Percentiles rank a stretch among this genome's conserved stretches.
Evolutionary conservation across 2,113 vertebrate species (phyloP).

Genomic region (Gallinago media): DNA sequence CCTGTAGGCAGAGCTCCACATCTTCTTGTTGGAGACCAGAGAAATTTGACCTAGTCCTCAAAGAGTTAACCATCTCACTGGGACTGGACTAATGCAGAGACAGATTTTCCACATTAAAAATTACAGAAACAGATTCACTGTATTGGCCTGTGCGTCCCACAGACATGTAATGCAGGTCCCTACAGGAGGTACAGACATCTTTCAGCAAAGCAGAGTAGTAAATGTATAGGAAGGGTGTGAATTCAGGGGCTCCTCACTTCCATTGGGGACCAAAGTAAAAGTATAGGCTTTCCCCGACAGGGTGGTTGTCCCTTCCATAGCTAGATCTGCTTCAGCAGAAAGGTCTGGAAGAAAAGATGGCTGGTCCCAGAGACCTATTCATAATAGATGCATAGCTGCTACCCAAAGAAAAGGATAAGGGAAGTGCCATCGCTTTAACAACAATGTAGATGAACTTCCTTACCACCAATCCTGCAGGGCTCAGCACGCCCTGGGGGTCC

Average conservation of each 20-base stretch:
- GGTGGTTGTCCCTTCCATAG: background rate
- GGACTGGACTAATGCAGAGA: background rate
- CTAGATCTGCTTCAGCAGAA: background rate
- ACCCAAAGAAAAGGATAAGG: background rate
- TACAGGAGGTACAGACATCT: background rate
- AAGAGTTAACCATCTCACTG: background rate
- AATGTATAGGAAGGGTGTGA: background rate
- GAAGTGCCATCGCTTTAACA: background rate
- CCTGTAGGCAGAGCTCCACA: background rate
- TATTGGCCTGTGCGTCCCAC: background rate
- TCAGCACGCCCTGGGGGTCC: background rate
- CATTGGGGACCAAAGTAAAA: background rate
- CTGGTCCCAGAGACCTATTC: background rate
- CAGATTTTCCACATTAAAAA: background rate
- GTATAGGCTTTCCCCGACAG: background rate
- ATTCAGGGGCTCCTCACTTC: background rate
- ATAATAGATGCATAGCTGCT: background rate
- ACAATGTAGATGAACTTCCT: background rate
- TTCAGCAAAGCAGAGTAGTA: background rate
- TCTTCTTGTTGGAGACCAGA: background rate
- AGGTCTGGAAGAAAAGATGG: background rate
- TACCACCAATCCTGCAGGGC: background rate
- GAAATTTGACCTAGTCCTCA: background rate
- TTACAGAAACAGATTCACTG: background rate
- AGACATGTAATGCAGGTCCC: background rate